Evolutionary conservation across 2,113 vertebrate genomes (phyloP).

Genomic region (Stegastes partitus): DNA sequence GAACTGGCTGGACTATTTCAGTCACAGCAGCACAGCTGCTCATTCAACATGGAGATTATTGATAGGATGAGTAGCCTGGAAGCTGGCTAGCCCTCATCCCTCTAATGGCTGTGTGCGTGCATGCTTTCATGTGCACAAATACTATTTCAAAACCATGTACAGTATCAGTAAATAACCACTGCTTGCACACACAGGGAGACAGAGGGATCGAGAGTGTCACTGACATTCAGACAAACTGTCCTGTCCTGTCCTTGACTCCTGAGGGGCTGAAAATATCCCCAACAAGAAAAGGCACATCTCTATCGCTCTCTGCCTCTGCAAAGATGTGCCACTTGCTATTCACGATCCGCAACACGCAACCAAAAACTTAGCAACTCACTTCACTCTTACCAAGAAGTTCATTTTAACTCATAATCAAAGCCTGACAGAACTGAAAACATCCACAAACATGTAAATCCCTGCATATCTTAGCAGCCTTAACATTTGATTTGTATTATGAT

Average conservation of each 20-base stretch:
- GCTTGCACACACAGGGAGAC: conserved; percentile 16
- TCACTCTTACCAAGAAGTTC: neutral
- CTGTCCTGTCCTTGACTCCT: conserved; percentile 17
- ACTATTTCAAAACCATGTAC: conserved; percentile 17
- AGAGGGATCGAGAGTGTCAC: conserved; percentile 18
- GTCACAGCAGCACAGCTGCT: conserved; percentile 72
- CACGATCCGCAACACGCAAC: neutral
- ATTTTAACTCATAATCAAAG: conserved; percentile 10
- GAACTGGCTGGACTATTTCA: conserved; percentile 78
- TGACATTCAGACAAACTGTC: conserved; percentile 47
- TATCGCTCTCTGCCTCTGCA: conserved; percentile 1
- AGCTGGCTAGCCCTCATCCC: conserved; percentile 35
- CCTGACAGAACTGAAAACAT: neutral
- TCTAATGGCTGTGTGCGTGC: conserved; percentile 30
- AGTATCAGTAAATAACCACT: conserved; percentile 54
- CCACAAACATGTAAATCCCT: conserved; percentile 3
- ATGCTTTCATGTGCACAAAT: conserved; percentile 34
- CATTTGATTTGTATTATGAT: conserved; percentile 49
- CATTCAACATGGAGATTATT: conserved; percentile 73
- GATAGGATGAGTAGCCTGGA: conserved; percentile 64
- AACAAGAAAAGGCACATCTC: conserved; percentile 9
- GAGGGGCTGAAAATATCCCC: conserved; percentile 51
- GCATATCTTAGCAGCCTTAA: conserved; percentile 31
- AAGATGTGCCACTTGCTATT: conserved; percentile 4
- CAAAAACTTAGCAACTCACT: neutral